These are phyloP conservation scores for Uropsilus gracilis DNA, from an alignment of 2,113 vertebrate species.

Conservation along the genomic window DNA sequence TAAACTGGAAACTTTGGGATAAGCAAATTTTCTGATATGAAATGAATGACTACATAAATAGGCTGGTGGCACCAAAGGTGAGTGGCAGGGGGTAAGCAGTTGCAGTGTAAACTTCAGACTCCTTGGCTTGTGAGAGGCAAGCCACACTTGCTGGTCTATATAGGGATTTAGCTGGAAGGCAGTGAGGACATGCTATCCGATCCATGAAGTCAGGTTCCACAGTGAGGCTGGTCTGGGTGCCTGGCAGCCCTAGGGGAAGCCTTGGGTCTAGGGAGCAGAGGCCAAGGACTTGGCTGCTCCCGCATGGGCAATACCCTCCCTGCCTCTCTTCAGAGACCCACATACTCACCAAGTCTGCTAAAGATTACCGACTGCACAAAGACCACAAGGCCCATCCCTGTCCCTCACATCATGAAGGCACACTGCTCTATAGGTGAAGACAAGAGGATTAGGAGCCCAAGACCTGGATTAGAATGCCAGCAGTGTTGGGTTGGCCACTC, in stretches of 20 bases:
- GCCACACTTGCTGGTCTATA: not conserved
- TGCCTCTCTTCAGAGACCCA: not conserved
- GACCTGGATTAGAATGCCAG: not conserved
- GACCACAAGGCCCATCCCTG: not conserved
- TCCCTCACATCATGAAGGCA: not conserved
- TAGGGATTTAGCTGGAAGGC: not conserved
- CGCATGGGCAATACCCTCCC: rapidly evolving
- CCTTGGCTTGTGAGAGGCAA: not conserved
- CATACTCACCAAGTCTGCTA: not conserved
- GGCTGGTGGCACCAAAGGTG: not conserved
- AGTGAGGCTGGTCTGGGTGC: not conserved
- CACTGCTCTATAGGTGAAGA: not conserved
- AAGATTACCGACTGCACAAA: not conserved
- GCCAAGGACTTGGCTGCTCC: not conserved
- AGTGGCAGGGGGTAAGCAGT: too few relatives aligned
- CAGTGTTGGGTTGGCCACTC: not conserved
- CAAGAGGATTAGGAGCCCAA: not conserved
- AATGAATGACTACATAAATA: not conserved
- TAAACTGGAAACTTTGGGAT: not conserved
- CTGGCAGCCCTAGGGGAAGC: not conserved
- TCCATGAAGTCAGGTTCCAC: not conserved
- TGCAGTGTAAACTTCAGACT: not conserved
- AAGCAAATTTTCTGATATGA: not conserved
- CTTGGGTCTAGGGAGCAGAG: not conserved
- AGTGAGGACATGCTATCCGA: rapidly evolving